phyloP scores from a whole-genome alignment of 2,888 invertebrate species.

The Priocnemis perturbator region DNA sequence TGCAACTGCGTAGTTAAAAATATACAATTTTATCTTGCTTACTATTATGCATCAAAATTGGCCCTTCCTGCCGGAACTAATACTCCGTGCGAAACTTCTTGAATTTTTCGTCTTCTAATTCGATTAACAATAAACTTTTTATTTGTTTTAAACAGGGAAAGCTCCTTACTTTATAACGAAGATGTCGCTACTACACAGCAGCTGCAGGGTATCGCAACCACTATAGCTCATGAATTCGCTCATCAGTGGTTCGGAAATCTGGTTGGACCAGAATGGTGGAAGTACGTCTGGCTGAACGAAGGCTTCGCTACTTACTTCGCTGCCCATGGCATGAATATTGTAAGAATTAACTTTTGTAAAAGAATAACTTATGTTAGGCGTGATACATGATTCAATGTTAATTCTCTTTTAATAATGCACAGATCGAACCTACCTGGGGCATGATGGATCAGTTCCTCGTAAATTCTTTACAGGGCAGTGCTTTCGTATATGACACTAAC shows the following conservation, averaged over 20 bases:
- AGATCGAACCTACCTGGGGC: slow-evolving; percentile 58
- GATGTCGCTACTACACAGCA: slow-evolving; percentile 31
- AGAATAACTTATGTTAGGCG: background rate
- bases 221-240: slow-evolving; percentile 77
- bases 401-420: background rate
- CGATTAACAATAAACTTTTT: too few species aligned
- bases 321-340: slow-evolving; percentile 69
- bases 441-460: slow-evolving; percentile 78
- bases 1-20: too few species aligned
- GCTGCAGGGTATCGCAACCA: slow-evolving; percentile 50
- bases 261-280: slow-evolving; percentile 74
- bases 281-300: slow-evolving; percentile 75
- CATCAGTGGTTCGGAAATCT: slow-evolving; percentile 78
- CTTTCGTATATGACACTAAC: slow-evolving; percentile 71
- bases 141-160: slow-evolving; percentile 50
- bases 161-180: slow-evolving; percentile 47
- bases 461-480: slow-evolving; percentile 73
- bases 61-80: too few species aligned
- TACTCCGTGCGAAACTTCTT: too few species aligned
- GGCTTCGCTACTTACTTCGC: slow-evolving; percentile 79
- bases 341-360: slow-evolving; percentile 38
- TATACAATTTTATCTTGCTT: too few species aligned
- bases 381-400: background rate
- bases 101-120: too few species aligned
- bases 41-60: too few species aligned